phyloP scores from a whole-genome alignment of 2,888 invertebrate species.

The Branchellion lobata region DNA sequence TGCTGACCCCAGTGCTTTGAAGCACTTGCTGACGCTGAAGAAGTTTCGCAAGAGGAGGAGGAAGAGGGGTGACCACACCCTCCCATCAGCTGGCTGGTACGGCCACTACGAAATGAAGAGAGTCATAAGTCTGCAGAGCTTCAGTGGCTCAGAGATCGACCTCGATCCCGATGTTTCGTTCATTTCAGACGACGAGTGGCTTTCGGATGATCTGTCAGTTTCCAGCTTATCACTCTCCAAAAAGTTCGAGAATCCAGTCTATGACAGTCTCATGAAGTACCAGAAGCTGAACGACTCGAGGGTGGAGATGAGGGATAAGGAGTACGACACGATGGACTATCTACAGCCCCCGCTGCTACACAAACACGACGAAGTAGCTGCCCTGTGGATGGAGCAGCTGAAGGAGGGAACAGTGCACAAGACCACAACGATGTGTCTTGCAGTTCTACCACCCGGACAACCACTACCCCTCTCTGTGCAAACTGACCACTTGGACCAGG shows the following conservation, averaged over 20 bases:
- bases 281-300: constrained; percentile 17
- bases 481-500: constrained; percentile 37
- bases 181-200: constrained; percentile 47
- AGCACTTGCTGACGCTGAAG: constrained; percentile 49
- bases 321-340: constrained; percentile 43
- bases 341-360: constrained; percentile 52
- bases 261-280: constrained; percentile 33
- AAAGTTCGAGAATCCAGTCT: constrained; percentile 24
- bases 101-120: constrained; percentile 50
- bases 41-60: constrained; percentile 39
- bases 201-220: constrained; percentile 8
- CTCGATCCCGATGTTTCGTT: constrained; percentile 44
- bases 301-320: constrained; percentile 6
- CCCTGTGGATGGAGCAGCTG: constrained; percentile 54
- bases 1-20: constrained; percentile 45
- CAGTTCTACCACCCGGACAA: constrained; percentile 49
- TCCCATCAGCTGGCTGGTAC: constrained; percentile 48
- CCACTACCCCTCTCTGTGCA: constrained; percentile 43
- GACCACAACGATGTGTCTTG: constrained; percentile 52
- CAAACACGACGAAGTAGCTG: constrained; percentile 51
- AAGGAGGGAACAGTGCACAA: constrained; percentile 52
- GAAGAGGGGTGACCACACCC: constrained; percentile 15
- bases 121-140: constrained; percentile 42
- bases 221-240: constrained; percentile 11
- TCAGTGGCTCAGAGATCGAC: constrained; percentile 51